Evolutionary conservation across 2,797 vertebrate species (phyloP).

Genomic region (Crocodylus rhombifer): DNA sequence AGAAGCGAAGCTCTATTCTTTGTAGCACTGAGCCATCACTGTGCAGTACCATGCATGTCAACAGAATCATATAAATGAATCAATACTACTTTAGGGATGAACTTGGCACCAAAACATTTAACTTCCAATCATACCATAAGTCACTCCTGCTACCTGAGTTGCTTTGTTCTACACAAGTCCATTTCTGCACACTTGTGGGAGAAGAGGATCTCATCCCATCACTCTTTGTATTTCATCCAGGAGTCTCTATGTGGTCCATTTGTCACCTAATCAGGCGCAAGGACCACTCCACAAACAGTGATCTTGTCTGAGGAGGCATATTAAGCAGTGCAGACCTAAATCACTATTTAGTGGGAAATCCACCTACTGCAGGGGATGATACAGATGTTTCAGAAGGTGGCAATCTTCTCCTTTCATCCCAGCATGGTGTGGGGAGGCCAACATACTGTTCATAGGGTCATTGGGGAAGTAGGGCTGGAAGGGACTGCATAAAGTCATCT

Average conservation of each 20-base stretch:
- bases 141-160: neutral
- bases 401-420: neutral
- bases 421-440: neutral
- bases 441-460: neutral
- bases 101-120: neutral
- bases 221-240: neutral
- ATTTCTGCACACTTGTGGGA: neutral
- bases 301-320: neutral
- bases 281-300: fast-evolving
- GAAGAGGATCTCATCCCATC: neutral
- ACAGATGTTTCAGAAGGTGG: neutral
- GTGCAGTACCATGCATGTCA: fast-evolving
- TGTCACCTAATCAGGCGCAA: neutral
- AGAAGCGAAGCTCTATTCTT: neutral
- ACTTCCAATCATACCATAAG: neutral
- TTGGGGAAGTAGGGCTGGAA: too few relatives aligned
- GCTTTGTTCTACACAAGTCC: neutral
- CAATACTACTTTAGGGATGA: neutral
- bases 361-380: neutral
- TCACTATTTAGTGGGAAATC: neutral
- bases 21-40: neutral
- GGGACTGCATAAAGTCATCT: too few relatives aligned
- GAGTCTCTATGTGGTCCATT: neutral
- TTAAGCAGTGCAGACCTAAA: neutral
- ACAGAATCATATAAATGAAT: neutral